Evolutionary conservation across 2,888 invertebrate genomes (phyloP), one percentile per base, ranked within the genome.

Genomic region (Acrocera orbiculus): DNA sequence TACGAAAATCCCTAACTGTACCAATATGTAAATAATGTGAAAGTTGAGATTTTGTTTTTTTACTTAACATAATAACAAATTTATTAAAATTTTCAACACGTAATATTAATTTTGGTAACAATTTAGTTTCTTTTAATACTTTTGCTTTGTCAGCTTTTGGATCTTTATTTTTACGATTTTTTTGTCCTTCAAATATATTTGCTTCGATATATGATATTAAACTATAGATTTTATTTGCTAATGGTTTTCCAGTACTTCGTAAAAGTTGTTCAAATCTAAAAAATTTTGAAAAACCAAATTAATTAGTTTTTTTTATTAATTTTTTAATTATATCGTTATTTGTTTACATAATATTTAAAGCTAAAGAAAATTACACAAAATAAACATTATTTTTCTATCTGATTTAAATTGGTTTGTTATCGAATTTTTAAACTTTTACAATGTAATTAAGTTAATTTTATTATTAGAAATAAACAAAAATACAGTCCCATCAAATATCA

Each of bases 61-160:
- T 71, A 2, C 67, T 64, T 22, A 73, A 51, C 22, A 65, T 48
- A 28, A 69, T 64, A 11, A 73, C 60, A 38, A 62, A 65, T 46
- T 67, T 69, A 37, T 68, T 66, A 42, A 74, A 73, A 42, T 65
- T 66, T 53, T 75, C 75, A 29, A 74, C 63, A 45, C 68, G 70
- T 39, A 65, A 64, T 16, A 75, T 62, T 1, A 73, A 61, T 46
- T 66, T 67, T 3, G 75, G 75, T 46, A 75, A 69, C 16, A 64
- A 53, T 44, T 66, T 65, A 0, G 71, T 70, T 51, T 74, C 69
- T 23, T 63, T 62, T 20, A 72, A 49, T 15, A 73, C 63, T 53
- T 66, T 69, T 7, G 61, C 66, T 32, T 61, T 56, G 36, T 61
- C 61, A 0, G 55, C 54, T 25, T 54, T 48, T 1, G 56, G 52